Percentiles rank a stretch among this genome's conserved stretches.
Conservation (phyloP, 2,888 invertebrate genomes). For the Pterobdella sp. region DNA sequence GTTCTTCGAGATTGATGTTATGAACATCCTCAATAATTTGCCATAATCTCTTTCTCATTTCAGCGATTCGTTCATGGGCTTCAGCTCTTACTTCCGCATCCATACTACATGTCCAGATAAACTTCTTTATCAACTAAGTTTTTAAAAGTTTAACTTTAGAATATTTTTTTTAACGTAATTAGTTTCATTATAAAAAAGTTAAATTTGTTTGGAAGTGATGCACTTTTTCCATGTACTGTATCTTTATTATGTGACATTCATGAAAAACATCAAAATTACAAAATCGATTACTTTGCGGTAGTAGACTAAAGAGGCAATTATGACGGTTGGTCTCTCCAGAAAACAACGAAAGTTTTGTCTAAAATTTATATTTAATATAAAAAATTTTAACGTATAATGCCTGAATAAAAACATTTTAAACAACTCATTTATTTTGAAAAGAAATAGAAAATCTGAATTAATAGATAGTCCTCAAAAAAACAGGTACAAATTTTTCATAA, state of each 20-base stretch:
- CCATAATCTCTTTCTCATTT: neutral
- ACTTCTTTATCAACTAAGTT: neutral
- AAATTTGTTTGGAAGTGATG: no score
- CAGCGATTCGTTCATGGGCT: neutral
- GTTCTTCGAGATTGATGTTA: neutral
- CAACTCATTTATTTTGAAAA: no score
- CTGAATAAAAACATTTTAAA: no score
- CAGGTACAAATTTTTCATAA: no score
- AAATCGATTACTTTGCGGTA: slow-evolving; percentile 1
- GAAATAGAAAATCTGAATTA: no score
- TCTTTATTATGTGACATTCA: no score
- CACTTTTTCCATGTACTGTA: no score
- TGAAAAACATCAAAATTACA: no score
- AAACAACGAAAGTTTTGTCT: neutral
- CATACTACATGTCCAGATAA: neutral
- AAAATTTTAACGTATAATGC: no score
- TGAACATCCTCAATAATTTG: neutral
- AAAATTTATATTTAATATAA: no score
- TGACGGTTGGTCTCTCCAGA: neutral
- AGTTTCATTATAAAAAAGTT: neutral
- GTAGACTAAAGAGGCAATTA: neutral
- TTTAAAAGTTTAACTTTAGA: neutral
- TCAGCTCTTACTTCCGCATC: neutral
- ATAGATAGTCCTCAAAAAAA: no score
- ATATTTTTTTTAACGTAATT: neutral